These are phyloP conservation scores for Drosophila nigrodunni DNA, from an alignment of 1,140 invertebrate genomes.

Conservation along the genomic window DNA sequence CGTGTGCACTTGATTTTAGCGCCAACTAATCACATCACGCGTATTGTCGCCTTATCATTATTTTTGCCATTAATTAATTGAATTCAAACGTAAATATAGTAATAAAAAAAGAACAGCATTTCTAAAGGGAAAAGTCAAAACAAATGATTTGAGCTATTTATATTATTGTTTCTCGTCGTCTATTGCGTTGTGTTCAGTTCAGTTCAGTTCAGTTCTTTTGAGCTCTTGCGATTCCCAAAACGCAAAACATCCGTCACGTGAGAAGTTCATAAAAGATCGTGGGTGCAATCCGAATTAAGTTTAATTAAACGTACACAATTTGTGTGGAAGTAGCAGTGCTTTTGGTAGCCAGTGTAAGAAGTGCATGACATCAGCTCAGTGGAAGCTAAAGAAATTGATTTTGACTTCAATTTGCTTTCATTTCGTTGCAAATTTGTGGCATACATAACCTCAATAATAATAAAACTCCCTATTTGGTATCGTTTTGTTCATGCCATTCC, in stretches of 20 bases:
- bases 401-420: neutral
- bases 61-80: constrained; percentile 49
- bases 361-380: neutral
- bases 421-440: neutral
- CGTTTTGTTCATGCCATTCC: neutral
- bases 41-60: constrained; percentile 24
- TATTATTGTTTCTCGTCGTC: constrained; percentile 4
- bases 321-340: neutral
- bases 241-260: neutral
- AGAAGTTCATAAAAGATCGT: neutral
- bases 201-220: neutral
- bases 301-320: neutral
- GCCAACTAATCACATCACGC: constrained; percentile 4
- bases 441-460: constrained; percentile 17
- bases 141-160: constrained; percentile 44
- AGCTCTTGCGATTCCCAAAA: neutral
- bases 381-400: too few species aligned
- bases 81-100: neutral
- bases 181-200: constrained; percentile 34
- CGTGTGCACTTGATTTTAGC: constrained; percentile 3
- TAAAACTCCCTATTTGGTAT: neutral
- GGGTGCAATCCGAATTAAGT: neutral
- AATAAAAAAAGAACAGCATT: neutral
- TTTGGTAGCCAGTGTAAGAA: neutral
- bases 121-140: constrained; percentile 30